These are phyloP conservation scores for Tribolium freemani DNA, from an alignment of 2,888 invertebrate species.

Conservation along the genomic window DNA sequence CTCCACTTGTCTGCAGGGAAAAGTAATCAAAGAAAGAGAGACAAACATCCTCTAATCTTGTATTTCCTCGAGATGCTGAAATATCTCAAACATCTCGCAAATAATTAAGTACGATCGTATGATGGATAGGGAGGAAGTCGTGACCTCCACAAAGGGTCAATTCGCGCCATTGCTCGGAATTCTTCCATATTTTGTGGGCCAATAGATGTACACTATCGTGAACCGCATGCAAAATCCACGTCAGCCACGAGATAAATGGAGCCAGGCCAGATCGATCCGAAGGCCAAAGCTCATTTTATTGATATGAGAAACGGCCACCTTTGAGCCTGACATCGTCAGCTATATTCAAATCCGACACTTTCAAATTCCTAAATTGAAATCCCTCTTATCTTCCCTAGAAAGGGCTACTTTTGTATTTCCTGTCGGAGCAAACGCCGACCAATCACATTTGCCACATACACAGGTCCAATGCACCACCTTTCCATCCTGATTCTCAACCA, in stretches of 20 bases:
- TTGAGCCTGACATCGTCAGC: constrained; percentile 50
- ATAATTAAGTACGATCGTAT: constrained; percentile 17
- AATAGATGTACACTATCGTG: constrained; percentile 13
- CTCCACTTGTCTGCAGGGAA: constrained; percentile 6
- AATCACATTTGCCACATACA: constrained; percentile 24
- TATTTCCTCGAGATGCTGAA: background rate
- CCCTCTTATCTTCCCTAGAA: constrained; percentile 49
- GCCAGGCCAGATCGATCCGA: constrained; percentile 44
- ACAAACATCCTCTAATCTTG: background rate
- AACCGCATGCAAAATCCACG: constrained; percentile 38
- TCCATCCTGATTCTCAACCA: constrained; percentile 15
- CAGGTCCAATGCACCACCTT: constrained; percentile 31
- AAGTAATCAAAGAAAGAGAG: constrained; percentile 21
- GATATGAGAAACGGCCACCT: constrained; percentile 53
- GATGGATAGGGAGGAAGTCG: constrained; percentile 17
- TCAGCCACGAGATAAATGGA: constrained; percentile 47
- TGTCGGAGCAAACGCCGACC: constrained; percentile 18
- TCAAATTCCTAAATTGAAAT: constrained; percentile 58
- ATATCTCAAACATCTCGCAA: constrained; percentile 11
- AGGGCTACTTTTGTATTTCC: constrained; percentile 37
- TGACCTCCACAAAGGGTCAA: constrained; percentile 24
- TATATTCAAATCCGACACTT: constrained; percentile 58
- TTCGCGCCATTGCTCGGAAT: constrained; percentile 6
- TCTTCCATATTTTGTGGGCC: constrained; percentile 19
- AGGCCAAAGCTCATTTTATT: constrained; percentile 49